phyloP scores from a whole-genome alignment of 35 echinoderm and acorn worm species.

The Heliocidaris erythrogramma region DNA sequence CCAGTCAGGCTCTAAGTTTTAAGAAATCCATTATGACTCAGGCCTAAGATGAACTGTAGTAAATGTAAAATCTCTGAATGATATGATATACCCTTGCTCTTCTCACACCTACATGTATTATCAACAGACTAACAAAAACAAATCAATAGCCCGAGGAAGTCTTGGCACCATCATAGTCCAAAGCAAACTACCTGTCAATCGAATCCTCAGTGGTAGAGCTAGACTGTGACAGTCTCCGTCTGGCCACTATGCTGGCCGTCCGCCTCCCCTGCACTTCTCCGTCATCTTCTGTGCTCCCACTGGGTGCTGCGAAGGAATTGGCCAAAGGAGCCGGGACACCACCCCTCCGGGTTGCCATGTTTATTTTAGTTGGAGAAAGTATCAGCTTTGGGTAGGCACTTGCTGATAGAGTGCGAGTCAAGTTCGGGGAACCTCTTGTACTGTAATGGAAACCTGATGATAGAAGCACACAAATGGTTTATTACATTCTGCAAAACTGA shows the following conservation, averaged over 20 bases:
- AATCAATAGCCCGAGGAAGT: not conserved
- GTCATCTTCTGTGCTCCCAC: not conserved
- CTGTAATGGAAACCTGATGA: not conserved
- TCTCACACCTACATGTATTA: no score
- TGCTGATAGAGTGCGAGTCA: not conserved
- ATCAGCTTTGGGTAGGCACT: slow-evolving; percentile 40
- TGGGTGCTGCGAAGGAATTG: not conserved
- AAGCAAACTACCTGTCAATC: slow-evolving; percentile 54
- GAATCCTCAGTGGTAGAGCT: slow-evolving; percentile 50
- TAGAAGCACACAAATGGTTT: not conserved
- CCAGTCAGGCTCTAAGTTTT: no score
- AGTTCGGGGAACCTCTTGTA: not conserved
- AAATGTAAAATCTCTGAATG: no score
- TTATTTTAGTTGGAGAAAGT: not conserved
- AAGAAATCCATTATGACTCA: no score
- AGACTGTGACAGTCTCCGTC: slow-evolving; percentile 72
- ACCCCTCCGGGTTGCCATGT: not conserved
- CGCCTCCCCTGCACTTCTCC: slow-evolving; percentile 46
- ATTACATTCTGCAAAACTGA: not conserved
- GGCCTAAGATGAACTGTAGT: no score
- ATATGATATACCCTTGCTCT: no score
- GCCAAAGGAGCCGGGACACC: not conserved
- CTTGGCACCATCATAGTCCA: not conserved
- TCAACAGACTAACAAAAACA: no score
- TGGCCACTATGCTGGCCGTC: slow-evolving; percentile 58